Conservation (phyloP, 2,888 invertebrate genomes). For the Sabatieria punctata region DNA sequence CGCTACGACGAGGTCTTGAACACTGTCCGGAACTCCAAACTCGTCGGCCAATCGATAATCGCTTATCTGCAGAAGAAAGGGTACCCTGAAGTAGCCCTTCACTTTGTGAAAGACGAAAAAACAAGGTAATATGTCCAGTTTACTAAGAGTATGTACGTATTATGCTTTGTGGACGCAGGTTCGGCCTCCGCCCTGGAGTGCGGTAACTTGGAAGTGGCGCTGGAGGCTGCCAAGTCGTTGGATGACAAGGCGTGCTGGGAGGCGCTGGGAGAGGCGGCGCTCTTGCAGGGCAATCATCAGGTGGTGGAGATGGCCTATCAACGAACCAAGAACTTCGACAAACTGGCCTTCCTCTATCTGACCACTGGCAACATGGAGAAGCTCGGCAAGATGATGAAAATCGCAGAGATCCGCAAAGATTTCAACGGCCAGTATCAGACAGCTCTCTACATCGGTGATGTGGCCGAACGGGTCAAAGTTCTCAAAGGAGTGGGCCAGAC, state of each 20-base stretch:
- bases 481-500: slow-evolving; percentile 42
- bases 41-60: slow-evolving; percentile 97
- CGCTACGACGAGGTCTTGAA: slow-evolving; percentile 70
- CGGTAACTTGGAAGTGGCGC: slow-evolving; percentile 81
- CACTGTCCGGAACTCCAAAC: slow-evolving; percentile 86
- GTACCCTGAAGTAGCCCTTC: slow-evolving; percentile 93
- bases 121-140: slow-evolving; percentile 39
- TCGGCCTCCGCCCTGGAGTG: slow-evolving; percentile 90
- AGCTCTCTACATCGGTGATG: slow-evolving; percentile 74
- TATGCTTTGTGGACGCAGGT: slow-evolving; percentile 33
- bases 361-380: slow-evolving; percentile 97
- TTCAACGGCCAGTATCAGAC: slow-evolving; percentile 90
- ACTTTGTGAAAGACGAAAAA: slow-evolving; percentile 96
- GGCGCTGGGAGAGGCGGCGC: slow-evolving; percentile 73
- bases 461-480: slow-evolving; percentile 67
- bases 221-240: slow-evolving; percentile 82
- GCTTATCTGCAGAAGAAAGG: slow-evolving; percentile 93
- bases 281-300: slow-evolving; percentile 48
- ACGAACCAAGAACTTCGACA: slow-evolving; percentile 96
- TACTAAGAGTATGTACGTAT: neutral
- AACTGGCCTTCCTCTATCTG: slow-evolving; percentile 86
- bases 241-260: slow-evolving; percentile 94
- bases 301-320: slow-evolving; percentile 98
- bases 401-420: slow-evolving; percentile 94
- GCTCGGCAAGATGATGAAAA: slow-evolving; percentile 94